Conservation (phyloP, 2,888 invertebrate genomes). For the Catocala sponsa region DNA sequence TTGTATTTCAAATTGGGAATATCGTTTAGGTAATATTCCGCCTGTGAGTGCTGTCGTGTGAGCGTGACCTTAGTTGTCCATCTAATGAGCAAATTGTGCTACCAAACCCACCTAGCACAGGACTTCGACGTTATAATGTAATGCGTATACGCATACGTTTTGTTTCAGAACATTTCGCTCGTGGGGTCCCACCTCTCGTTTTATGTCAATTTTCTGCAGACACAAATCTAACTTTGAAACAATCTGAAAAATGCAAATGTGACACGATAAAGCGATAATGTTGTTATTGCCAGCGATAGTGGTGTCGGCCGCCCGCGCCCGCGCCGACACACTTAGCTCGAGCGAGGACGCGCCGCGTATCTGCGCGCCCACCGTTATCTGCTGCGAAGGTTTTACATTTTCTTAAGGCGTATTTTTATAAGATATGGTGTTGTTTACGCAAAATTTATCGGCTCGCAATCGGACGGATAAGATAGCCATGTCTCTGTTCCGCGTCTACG, state of each 20-base stretch:
- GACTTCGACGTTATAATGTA: too few relatives aligned
- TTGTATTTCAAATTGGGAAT: too few relatives aligned
- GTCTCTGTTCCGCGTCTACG: conserved; percentile 12
- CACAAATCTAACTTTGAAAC: not conserved
- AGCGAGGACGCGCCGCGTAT: too few relatives aligned
- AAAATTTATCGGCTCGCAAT: conserved; percentile 54
- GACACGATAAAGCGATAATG: conserved; percentile 1
- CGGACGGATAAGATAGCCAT: conserved; percentile 55
- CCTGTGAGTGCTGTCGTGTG: too few relatives aligned
- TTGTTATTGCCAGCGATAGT: conserved; percentile 3
- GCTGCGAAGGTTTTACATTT: conserved; percentile 25
- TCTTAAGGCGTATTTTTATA: conserved; percentile 23
- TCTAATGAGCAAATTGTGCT: too few relatives aligned
- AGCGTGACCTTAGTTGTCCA: too few relatives aligned
- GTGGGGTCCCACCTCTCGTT: not conserved
- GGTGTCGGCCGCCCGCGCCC: not conserved
- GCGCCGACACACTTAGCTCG: conserved; percentile 6
- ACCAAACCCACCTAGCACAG: too few relatives aligned
- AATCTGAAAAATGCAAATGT: not conserved
- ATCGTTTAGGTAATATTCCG: too few relatives aligned
- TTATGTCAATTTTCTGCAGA: not conserved
- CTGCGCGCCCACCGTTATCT: conserved; percentile 22
- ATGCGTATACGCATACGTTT: too few relatives aligned
- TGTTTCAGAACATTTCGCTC: not conserved
- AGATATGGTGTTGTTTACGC: conserved; percentile 53